These are phyloP conservation scores for Ennomos quercinarius DNA, from an alignment of 2,888 invertebrate species.

Conservation along the genomic window DNA sequence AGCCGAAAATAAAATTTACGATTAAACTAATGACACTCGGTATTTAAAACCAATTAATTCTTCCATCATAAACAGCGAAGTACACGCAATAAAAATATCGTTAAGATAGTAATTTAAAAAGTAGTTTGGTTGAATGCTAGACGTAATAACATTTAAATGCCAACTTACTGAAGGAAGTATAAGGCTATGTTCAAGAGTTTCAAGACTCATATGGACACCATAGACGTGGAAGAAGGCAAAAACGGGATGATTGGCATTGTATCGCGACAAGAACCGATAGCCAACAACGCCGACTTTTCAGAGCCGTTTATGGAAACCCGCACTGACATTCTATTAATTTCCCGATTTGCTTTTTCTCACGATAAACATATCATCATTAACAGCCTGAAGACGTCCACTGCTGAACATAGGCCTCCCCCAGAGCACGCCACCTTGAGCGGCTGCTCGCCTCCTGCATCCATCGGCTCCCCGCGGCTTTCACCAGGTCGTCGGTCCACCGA, in stretches of 20 bases:
- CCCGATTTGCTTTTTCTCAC: slow-evolving; percentile 10
- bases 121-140: slow-evolving; percentile 27
- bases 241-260: slow-evolving; percentile 35
- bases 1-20: slow-evolving; percentile 17
- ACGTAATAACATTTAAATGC: slow-evolving; percentile 35
- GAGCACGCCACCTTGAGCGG: no score
- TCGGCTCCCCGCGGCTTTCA: no score
- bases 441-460: no score
- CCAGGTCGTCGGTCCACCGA: no score
- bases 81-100: slow-evolving; percentile 40
- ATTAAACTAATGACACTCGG: slow-evolving; percentile 32
- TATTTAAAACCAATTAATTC: slow-evolving; percentile 37
- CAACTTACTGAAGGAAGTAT: slow-evolving; percentile 28
- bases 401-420: no score
- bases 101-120: slow-evolving; percentile 35
- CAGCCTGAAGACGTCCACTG: no score
- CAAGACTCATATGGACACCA: slow-evolving; percentile 29
- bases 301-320: slow-evolving; percentile 35
- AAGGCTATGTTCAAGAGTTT: slow-evolving; percentile 26
- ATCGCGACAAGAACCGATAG: slow-evolving; percentile 16
- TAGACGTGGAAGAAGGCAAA: slow-evolving; percentile 26
- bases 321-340: slow-evolving; percentile 10
- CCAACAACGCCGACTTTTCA: slow-evolving; percentile 26
- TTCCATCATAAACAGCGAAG: slow-evolving; percentile 30
- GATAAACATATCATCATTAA: neutral